Conservation (phyloP, 2,113 vertebrate genomes). For the Lamprologus lemairii region DNA sequence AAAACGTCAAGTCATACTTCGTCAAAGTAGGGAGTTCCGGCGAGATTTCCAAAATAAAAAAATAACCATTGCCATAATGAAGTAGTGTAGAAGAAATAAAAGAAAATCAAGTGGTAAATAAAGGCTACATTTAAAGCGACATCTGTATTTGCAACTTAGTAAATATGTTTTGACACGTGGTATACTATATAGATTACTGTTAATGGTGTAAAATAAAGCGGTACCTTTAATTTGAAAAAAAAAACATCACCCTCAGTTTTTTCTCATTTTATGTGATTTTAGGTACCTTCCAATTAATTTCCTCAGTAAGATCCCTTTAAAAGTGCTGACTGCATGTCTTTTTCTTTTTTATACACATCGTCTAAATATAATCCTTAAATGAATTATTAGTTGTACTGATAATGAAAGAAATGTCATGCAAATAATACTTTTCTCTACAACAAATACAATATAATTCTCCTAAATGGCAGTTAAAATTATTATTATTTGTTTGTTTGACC, state of each 20-base stretch:
- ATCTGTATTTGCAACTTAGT: not conserved
- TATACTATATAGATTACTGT: not conserved
- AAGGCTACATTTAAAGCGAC: not conserved
- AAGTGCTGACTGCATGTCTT: not conserved
- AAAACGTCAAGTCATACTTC: not conserved
- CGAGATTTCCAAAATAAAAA: constrained; percentile 19
- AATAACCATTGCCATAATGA: fast-evolving
- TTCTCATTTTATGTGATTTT: not conserved
- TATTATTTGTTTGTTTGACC: not conserved
- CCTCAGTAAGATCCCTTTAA: not conserved
- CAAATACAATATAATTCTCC: not conserved
- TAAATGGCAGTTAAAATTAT: not conserved
- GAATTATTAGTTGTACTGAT: not conserved
- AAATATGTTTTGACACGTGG: not conserved
- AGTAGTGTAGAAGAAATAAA: too few species aligned
- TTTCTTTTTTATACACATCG: not conserved
- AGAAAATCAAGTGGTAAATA: not conserved
- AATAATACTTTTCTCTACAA: not conserved
- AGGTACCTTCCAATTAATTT: not conserved
- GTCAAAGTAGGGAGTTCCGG: not conserved
- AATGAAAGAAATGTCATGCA: not conserved
- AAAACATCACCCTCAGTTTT: fast-evolving
- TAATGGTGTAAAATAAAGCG: not conserved
- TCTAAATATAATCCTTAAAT: not conserved
- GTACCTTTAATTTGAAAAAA: constrained; percentile 10